phyloP scores from a whole-genome alignment of 2,888 invertebrate genomes.

The Ochropleura plecta region DNA sequence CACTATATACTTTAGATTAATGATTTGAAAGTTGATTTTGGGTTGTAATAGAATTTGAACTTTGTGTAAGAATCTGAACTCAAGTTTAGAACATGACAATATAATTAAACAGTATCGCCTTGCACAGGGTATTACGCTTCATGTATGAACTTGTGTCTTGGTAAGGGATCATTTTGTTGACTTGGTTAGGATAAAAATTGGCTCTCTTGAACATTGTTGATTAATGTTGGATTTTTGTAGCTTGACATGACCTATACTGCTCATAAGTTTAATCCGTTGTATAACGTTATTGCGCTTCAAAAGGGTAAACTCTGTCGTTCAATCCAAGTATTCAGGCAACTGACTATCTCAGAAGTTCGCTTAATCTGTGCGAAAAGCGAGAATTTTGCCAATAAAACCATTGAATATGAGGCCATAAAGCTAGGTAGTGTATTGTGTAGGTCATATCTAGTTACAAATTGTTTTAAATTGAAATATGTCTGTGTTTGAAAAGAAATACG shows the following conservation, averaged over 20 bases:
- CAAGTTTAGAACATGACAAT: constrained; percentile 71
- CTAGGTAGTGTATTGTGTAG: constrained; percentile 14
- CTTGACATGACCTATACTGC: constrained; percentile 3
- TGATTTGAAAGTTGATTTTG: constrained; percentile 10
- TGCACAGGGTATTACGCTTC: constrained; percentile 76
- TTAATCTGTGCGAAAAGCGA: too few relatives aligned
- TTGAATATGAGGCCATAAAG: too few relatives aligned
- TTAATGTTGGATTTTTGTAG: constrained; percentile 17
- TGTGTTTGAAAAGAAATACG: constrained; percentile 63
- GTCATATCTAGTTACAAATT: constrained; percentile 27
- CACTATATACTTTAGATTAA: background rate
- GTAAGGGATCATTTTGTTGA: constrained; percentile 67
- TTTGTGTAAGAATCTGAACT: constrained; percentile 10
- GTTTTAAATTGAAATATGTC: constrained; percentile 55
- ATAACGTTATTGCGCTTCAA: too few relatives aligned
- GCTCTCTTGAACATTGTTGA: constrained; percentile 43
- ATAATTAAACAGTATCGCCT: constrained; percentile 73
- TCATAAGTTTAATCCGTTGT: too few relatives aligned
- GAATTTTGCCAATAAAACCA: too few relatives aligned
- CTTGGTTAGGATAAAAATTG: constrained; percentile 45
- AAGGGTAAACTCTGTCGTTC: too few relatives aligned
- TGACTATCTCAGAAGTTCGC: too few relatives aligned
- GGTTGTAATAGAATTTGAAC: constrained; percentile 1
- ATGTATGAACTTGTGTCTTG: constrained; percentile 66
- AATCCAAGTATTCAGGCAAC: too few relatives aligned